phyloP scores from a whole-genome alignment of 2,888 invertebrate genomes.

The Leptinotarsa juncta region DNA sequence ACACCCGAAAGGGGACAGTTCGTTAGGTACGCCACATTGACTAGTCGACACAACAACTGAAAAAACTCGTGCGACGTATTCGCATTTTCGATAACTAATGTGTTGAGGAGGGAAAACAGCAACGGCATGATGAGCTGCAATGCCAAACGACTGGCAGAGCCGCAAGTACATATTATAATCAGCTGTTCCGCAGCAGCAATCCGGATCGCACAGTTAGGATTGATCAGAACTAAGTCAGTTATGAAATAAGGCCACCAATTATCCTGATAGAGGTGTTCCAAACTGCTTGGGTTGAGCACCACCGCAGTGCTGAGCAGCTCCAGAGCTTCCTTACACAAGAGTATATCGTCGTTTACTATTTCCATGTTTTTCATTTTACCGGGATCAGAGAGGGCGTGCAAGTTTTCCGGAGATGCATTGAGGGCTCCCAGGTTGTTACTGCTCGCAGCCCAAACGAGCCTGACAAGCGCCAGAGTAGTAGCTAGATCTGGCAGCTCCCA shows the following conservation, averaged over 20 bases:
- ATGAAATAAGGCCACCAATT: slow-evolving; percentile 94
- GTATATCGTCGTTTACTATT: slow-evolving; percentile 61
- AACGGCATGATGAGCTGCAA: slow-evolving; percentile 75
- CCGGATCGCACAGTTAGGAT: slow-evolving; percentile 80
- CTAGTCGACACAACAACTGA: slow-evolving; percentile 67
- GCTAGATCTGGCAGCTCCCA: slow-evolving; percentile 80
- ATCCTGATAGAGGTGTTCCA: slow-evolving; percentile 80
- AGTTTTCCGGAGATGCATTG: slow-evolving; percentile 71
- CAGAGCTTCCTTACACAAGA: slow-evolving; percentile 86
- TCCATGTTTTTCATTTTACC: slow-evolving; percentile 70
- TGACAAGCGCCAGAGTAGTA: slow-evolving; percentile 80
- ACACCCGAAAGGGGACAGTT: slow-evolving; percentile 78
- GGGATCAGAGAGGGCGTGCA: slow-evolving; percentile 75
- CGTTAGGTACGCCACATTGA: slow-evolving; percentile 75
- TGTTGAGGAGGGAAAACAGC: slow-evolving; percentile 75
- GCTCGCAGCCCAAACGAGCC: slow-evolving; percentile 83
- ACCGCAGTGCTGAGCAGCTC: slow-evolving; percentile 92
- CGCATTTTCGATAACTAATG: slow-evolving; percentile 75
- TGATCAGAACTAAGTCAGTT: slow-evolving; percentile 87
- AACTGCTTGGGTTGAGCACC: slow-evolving; percentile 87
- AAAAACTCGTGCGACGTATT: slow-evolving; percentile 83
- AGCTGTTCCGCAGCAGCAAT: slow-evolving; percentile 87
- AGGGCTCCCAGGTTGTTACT: slow-evolving; percentile 74
- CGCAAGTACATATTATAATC: slow-evolving; percentile 85
- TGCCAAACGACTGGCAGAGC: slow-evolving; percentile 72